Evolutionary conservation across 2,888 invertebrate species (phyloP), one percentile per base, ranked within the genome.

Genomic region (Lutraria lutraria): DNA sequence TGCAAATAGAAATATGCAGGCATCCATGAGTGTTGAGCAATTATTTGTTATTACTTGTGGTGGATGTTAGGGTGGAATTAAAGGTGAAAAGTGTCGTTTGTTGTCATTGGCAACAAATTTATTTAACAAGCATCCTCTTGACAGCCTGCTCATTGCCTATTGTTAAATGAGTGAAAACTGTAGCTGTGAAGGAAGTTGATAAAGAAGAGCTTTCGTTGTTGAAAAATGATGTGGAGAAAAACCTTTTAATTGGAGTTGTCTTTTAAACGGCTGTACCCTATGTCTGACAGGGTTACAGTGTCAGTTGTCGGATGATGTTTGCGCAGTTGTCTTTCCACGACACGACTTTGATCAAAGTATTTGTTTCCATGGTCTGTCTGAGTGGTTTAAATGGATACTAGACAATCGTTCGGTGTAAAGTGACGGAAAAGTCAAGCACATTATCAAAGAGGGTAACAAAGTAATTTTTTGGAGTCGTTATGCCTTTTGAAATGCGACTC

Each of bases 221-320:
- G 87, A 89, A 88, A 88, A 86, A 91, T 86, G 84, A 86, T 80
- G 86, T 81, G 25, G 88, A 86, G 90, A 88, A 86, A 81, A 85
- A 84, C 86, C 63, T 84, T 89, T 91, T 89, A 91, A 91, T 91
- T 91, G 87, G 86, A 84, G 87, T 72, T 43, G n/a, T 43, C 76
- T 86, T 60, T 43, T 83, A 29, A 25, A 29, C 34, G 13, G 31
- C 52, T 19, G 34, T 60, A 52, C 13, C 34, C 25, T 72, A 43
- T 43, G 43, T 83, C 29, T 87, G 79, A 80, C 87, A 68, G 81
- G 85, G 81, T 88, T 86, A 86, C 29, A 43, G 72, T 83, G 83
- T 81, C 88, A 85, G 34, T 68, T 31, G 68, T 68, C 53, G 34
- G 68, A 85, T 81, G 81, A 63, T 63, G 84, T 81, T 81, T 85